Percentiles rank a stretch among this genome's conserved stretches.
These are phyloP conservation scores for Syngnathus typhle DNA, from an alignment of 2,113 vertebrate species.

Conservation along the genomic window DNA sequence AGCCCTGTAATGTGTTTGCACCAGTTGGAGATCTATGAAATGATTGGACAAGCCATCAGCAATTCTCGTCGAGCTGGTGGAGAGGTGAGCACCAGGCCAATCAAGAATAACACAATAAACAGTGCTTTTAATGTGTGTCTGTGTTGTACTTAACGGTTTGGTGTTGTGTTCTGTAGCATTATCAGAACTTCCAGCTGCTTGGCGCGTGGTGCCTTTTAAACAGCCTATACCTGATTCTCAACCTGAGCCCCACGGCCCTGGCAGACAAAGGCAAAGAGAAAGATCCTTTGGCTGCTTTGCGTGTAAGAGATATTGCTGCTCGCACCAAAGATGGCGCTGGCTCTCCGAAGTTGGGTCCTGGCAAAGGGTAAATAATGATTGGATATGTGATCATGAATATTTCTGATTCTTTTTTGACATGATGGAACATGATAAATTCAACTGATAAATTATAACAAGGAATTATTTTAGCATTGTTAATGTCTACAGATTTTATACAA, in stretches of 20 bases:
- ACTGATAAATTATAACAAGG: background rate
- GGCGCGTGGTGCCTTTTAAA: slow-evolving; percentile 97
- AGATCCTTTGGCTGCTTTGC: slow-evolving; percentile 90
- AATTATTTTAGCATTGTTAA: background rate
- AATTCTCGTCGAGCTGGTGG: slow-evolving; percentile 91
- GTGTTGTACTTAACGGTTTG: background rate
- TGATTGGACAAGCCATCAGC: slow-evolving; percentile 97
- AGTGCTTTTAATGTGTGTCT: background rate
- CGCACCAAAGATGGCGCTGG: slow-evolving; percentile 93
- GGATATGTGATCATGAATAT: background rate
- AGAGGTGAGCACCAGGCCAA: slow-evolving; percentile 74
- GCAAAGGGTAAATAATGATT: slow-evolving; percentile 80
- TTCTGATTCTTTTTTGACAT: no score
- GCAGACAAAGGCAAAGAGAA: slow-evolving; percentile 99
- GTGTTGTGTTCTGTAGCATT: slow-evolving; percentile 73
- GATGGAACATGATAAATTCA: background rate
- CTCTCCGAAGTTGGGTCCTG: slow-evolving; percentile 93
- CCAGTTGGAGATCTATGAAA: slow-evolving; percentile 98
- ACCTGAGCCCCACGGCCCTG: slow-evolving; percentile 91
- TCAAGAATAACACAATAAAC: background rate
- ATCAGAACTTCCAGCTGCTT: slow-evolving; percentile 97
- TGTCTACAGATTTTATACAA: background rate
- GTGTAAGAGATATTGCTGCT: slow-evolving; percentile 88
- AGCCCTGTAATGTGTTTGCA: slow-evolving; percentile 24
- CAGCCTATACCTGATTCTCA: slow-evolving; percentile 96